A percentile compares a stretch with the other conserved stretches of the same genome.
These are phyloP conservation scores for Syrphus vitripennis DNA, from an alignment of 2,888 invertebrate genomes.

Conservation along the genomic window DNA sequence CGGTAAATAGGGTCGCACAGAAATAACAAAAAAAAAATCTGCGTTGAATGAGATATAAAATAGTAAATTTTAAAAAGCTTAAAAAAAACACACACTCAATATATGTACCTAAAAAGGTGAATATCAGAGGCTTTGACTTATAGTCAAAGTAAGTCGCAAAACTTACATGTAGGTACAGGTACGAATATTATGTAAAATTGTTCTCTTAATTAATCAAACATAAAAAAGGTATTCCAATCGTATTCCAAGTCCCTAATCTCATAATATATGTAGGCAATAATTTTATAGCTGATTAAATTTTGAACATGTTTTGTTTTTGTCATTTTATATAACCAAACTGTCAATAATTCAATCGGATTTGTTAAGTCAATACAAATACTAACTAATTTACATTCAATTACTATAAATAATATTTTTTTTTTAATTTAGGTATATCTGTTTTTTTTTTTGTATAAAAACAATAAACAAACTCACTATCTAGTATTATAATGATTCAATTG, in stretches of 20 bases:
- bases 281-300: not conserved
- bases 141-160: too few relatives aligned
- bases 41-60: too few relatives aligned
- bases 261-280: not conserved
- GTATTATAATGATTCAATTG: not conserved
- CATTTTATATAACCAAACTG: conserved; percentile 20
- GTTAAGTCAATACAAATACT: not conserved
- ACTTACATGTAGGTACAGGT: too few relatives aligned
- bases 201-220: not conserved
- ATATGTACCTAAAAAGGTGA: too few relatives aligned
- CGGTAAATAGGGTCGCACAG: too few relatives aligned
- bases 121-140: too few relatives aligned
- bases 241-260: not conserved
- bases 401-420: conserved; percentile 16
- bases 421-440: not conserved
- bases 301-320: conserved; percentile 10
- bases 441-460: not conserved
- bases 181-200: too few relatives aligned
- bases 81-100: too few relatives aligned
- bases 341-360: conserved; percentile 27
- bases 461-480: not conserved
- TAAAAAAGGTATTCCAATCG: too few relatives aligned
- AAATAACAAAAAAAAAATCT: too few relatives aligned
- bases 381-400: conserved; percentile 54
- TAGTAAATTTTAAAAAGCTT: too few relatives aligned